Percentiles rank a stretch among this genome's conserved stretches.
phyloP scores from a whole-genome alignment of 1,140 invertebrate species.

The Drosophila insularis region DNA sequence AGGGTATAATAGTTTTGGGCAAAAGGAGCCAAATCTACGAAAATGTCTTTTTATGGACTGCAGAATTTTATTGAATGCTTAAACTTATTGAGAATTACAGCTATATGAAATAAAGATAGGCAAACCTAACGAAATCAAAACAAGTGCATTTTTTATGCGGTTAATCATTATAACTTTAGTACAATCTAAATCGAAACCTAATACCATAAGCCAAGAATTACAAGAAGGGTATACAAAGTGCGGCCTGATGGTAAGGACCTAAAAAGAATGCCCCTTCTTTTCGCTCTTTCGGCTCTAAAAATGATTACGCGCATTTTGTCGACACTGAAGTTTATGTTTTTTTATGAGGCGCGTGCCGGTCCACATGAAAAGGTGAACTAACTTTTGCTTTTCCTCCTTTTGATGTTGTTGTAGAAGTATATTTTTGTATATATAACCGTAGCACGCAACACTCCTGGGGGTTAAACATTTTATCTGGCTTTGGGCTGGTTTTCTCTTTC shows the following conservation, averaged over 20 bases:
- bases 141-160: too few species aligned
- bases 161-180: too few species aligned
- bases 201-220: too few species aligned
- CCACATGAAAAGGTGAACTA: conserved; percentile 51
- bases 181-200: too few species aligned
- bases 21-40: too few species aligned
- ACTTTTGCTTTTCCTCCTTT: conserved; percentile 18
- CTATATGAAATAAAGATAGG: too few species aligned
- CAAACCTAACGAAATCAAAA: too few species aligned
- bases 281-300: conserved; percentile 21
- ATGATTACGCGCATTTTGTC: conserved; percentile 77
- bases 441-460: conserved; percentile 61
- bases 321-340: conserved; percentile 78
- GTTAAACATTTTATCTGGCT: conserved; percentile 45
- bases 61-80: too few species aligned
- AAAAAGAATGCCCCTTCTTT: neutral
- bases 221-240: neutral
- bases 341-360: conserved; percentile 69
- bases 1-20: neutral
- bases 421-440: conserved; percentile 35
- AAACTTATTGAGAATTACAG: too few species aligned
- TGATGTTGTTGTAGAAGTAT: neutral
- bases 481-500: neutral
- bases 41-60: too few species aligned
- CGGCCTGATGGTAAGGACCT: neutral